A percentile compares a stretch with the other conserved stretches of the same genome.
phyloP scores from a whole-genome alignment of 2,113 vertebrate species.

The Daboia siamensis region DNA sequence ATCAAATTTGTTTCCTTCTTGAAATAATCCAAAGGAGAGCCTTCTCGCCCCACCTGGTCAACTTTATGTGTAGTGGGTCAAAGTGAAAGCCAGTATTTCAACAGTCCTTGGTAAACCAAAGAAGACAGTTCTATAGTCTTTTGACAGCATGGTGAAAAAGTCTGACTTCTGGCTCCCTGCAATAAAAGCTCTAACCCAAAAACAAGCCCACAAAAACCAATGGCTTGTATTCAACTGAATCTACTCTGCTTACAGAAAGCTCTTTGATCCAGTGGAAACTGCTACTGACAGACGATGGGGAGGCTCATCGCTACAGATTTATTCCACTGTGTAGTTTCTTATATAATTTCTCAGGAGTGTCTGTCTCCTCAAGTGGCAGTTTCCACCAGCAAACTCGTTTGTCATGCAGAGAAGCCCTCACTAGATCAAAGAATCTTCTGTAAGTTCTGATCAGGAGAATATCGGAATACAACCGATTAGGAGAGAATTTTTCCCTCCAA shows the following conservation, averaged over 20 bases:
- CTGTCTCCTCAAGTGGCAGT: not conserved
- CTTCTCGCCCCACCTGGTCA: slow-evolving; percentile 37
- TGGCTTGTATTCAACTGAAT: slow-evolving; percentile 17
- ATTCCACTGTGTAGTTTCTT: not conserved
- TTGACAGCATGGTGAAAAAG: slow-evolving; percentile 69
- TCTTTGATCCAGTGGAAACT: not conserved
- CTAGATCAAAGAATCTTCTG: not conserved
- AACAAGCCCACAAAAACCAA: slow-evolving; percentile 44
- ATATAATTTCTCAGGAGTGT: not conserved
- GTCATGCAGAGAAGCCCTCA: not conserved
- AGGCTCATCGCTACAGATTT: not conserved
- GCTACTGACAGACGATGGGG: not conserved
- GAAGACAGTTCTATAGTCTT: slow-evolving; percentile 3
- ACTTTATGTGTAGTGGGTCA: slow-evolving; percentile 63
- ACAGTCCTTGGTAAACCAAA: slow-evolving; percentile 23
- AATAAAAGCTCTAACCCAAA: slow-evolving; percentile 66
- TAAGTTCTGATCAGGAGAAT: not conserved
- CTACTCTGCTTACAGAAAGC: not conserved
- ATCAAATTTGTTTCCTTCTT: not conserved
- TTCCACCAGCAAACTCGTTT: not conserved
- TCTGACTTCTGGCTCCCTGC: slow-evolving; percentile 76
- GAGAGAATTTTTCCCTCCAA: slow-evolving; percentile 66
- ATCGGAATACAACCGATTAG: slow-evolving; percentile 37
- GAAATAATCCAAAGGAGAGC: slow-evolving; percentile 28
- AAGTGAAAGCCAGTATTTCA: slow-evolving; percentile 59